Base-by-base conservation (phyloP, 2,113 vertebrate genomes). In the Telmatochromis sp. region DNA sequence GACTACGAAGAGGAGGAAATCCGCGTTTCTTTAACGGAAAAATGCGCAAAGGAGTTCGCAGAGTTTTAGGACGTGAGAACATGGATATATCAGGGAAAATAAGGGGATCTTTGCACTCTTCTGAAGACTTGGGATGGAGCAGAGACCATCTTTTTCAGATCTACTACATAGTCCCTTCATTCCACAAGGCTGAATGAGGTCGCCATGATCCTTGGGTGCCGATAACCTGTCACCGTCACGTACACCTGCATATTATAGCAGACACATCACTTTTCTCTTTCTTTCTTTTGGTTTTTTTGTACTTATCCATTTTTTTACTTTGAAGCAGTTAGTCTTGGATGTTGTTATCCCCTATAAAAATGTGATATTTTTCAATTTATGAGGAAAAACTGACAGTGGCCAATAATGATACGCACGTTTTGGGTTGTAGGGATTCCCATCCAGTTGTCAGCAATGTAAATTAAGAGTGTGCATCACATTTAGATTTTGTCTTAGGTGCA, bases 1-100 rank as follows among this genome's bases (percentile, higher is more conserved):
- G 99, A 99, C 96, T 99, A 99, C 85, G 99, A 99, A 91, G 99
- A 99, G 90, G 98, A 99, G 96, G 98, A 99, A 94, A 98, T 99
- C 95, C 98, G 98, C 51, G 98, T 99, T 88, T 99, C 99, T 93
- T 94, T 99, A 95, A 99, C 98, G 87, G 98, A 99, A 97, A 99
- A 99, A 96, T 99, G 99, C 89, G 97, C 95, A 60, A 99, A 98
- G 96, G 98, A 99, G 96, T 99, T 99, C 96, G 97, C 97, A 86
- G 99, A 99, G 96, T 99, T 99, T 98, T 99, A 98, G 95, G 95
- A 95, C 86, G 93, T 89, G 91, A 93, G 93, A 95, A 95, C 92
- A 95, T 95, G 96, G 97, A 96, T 95, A 97, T 95, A 96, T 97
- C 97, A 97, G 96, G 97, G 97, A 96, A 96, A 95, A 92, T 83